Evolutionary conservation across 2,888 invertebrate species (phyloP).

Genomic region (Lordiphosa fenestrarum): DNA sequence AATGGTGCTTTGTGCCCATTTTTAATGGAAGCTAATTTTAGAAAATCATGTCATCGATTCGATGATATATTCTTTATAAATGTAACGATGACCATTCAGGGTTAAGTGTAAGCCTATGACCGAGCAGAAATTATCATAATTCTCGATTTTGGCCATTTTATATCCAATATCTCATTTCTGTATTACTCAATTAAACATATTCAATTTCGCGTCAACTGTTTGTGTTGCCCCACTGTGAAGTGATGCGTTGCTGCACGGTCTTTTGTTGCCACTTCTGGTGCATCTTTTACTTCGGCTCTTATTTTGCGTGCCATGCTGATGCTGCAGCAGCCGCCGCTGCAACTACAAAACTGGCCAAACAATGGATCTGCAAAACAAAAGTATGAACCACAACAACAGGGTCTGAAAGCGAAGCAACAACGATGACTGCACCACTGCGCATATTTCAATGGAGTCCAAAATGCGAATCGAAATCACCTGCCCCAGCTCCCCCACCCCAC

Average conservation of each 20-base stretch:
- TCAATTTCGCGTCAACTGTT: too few relatives aligned
- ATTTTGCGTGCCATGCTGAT: slow-evolving; percentile 37
- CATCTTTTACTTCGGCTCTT: slow-evolving; percentile 44
- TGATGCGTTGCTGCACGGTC: slow-evolving; percentile 28
- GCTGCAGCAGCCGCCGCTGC: slow-evolving; percentile 24
- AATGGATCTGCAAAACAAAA: slow-evolving; percentile 61
- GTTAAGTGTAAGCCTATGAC: too few relatives aligned
- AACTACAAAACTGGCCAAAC: slow-evolving; percentile 44
- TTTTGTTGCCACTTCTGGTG: slow-evolving; percentile 48
- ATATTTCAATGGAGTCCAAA: slow-evolving; percentile 49
- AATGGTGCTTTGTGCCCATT: too few relatives aligned
- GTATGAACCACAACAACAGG: slow-evolving; percentile 58
- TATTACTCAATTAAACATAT: too few relatives aligned
- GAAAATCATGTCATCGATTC: too few relatives aligned
- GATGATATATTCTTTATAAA: too few relatives aligned
- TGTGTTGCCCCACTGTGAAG: slow-evolving; percentile 18
- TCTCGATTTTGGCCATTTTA: too few relatives aligned
- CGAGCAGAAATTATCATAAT: too few relatives aligned
- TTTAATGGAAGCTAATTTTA: too few relatives aligned
- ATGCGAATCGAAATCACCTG: slow-evolving; percentile 57
- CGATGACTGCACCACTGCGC: slow-evolving; percentile 30
- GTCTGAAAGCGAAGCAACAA: slow-evolving; percentile 47
- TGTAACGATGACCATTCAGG: too few relatives aligned
- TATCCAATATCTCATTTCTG: too few relatives aligned
- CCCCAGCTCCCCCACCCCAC: slow-evolving; percentile 8